Base-by-base conservation (phyloP, 2,888 invertebrate species). In the Lochmaea crataegi region DNA sequence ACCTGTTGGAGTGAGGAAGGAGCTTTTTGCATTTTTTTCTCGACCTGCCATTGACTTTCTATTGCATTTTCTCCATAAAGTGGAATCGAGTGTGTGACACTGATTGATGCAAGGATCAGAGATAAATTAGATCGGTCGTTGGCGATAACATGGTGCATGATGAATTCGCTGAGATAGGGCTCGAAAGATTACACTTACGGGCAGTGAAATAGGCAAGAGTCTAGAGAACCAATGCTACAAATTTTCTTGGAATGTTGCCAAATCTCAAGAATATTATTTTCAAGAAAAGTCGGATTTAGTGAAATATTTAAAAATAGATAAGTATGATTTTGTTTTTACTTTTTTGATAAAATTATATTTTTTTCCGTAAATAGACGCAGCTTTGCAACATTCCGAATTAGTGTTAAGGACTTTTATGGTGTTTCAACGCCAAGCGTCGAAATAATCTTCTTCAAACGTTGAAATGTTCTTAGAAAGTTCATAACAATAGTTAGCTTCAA, bases 71-170 rank as follows among this genome's bases (percentile, higher is more conserved):
- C 73, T 74, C 75, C 76, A 78, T 79, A 79, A 80, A 80, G 77
- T 80, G 80, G 80, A 80, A 79, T 65, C 65, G 77, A 70, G 56
- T 78, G 75, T 79, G 76, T 77, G 79, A 79, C 78, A 78, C 75
- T 80, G 80, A 80, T 80, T 79, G 80, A 80, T 80, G 80, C 73
- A 75, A 74, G 75, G 79, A 80, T 79, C 76, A 75, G 72, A 78
- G 78, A 79, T 79, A 79, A 76, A 78, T 79, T 79, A 79, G 79
- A 78, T 77, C 73, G 77, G 75, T 71, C 74, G 66, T 57, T 67
- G 69, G 56, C 68, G 75, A 75, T 78, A 77, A 75, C 75, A 69
- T 48, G 69, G 65, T 60, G 69, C 73, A 73, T 73, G 73, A 73
- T 73, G 73, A 73, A 73, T 73, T 51, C 69, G 22, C 60, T 61